Evolutionary conservation across 2,113 vertebrate species (phyloP), one percentile per base, ranked within the genome.

Genomic region (Cynopterus brachyotis): DNA sequence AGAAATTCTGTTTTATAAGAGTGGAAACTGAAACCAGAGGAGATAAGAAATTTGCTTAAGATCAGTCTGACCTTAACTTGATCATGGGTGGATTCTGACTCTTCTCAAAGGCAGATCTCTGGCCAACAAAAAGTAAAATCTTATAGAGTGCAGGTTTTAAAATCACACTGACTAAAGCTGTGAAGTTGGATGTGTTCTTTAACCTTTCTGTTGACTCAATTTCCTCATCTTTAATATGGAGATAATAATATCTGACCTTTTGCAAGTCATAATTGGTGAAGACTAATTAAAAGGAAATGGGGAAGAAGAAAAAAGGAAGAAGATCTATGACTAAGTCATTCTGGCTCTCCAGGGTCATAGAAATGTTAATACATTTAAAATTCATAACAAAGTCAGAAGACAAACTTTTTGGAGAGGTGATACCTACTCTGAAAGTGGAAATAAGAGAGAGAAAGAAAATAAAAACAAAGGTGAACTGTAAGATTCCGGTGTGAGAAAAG

Each of bases 1-100:
- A 93, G 80, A 86, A 66, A 94, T 75, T 75, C 30, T 30, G 53
- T 70, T 92, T 95, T 79, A 62, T n/a, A 64, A 50, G 83, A 69
- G 62, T 70, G 47, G 28, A 92, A 92, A 84, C 24, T 70, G 19
- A 92, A 17, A 75, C 30, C 73, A 75, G 45, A 89, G 73, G 92
- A 86, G 16, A 28, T 59, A 78, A 30, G 47, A 91, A 88, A 92
- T 35, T 80, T 91, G 16, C 40, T 66, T 87, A 50, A 90, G 59
- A 92, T 89, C 28, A 76, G 9, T 82, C 45, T 82, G 32, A 66
- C 67, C 30, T 75, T 53, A 76, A 37, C 3, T 9, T 75, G 53
- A 53, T 62, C 28, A 35, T 8, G 17, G 35, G 35, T 32, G 62
- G 7, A 78, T 40, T 13, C 15, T 17, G 30, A 55, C 17, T 40